Conservation (phyloP, 2,888 invertebrate genomes). For the Dasysyrphus albostriatus region DNA sequence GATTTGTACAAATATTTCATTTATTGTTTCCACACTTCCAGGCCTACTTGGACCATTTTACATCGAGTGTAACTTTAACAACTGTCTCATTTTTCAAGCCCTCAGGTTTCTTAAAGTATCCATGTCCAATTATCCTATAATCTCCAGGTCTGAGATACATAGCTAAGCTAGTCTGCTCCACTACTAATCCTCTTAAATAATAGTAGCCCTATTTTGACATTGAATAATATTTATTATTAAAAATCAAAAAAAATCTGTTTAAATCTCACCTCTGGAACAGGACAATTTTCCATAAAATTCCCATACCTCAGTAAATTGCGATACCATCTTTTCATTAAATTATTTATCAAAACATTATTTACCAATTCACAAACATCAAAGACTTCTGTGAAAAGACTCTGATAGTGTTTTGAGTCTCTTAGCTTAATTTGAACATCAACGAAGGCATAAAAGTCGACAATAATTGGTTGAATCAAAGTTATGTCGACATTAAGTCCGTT, state of each 20-base stretch:
- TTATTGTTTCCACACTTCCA: not conserved
- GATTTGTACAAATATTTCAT: no score
- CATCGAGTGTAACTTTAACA: constrained; percentile 21
- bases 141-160: constrained; percentile 61
- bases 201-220: constrained; percentile 41
- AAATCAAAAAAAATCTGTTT: not conserved
- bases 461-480: constrained; percentile 27
- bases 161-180: constrained; percentile 48
- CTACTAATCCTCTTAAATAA: constrained; percentile 35
- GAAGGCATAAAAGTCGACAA: constrained; percentile 36
- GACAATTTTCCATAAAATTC: constrained; percentile 74
- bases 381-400: constrained; percentile 77
- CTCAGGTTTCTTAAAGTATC: constrained; percentile 27
- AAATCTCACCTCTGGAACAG: constrained; percentile 55
- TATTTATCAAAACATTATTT: constrained; percentile 47
- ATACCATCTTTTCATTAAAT: constrained; percentile 68
- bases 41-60: constrained; percentile 51
- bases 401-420: constrained; percentile 66
- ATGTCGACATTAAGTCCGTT: constrained; percentile 55
- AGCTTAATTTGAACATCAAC: constrained; percentile 60
- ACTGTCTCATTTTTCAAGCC: constrained; percentile 27
- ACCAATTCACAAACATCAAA: constrained; percentile 78
- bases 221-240: not conserved
- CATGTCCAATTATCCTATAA: constrained; percentile 39
- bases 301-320: constrained; percentile 62